Evolutionary conservation across 1,140 invertebrate species (phyloP).

Genomic region (Pseudomyrmex pallidus): DNA sequence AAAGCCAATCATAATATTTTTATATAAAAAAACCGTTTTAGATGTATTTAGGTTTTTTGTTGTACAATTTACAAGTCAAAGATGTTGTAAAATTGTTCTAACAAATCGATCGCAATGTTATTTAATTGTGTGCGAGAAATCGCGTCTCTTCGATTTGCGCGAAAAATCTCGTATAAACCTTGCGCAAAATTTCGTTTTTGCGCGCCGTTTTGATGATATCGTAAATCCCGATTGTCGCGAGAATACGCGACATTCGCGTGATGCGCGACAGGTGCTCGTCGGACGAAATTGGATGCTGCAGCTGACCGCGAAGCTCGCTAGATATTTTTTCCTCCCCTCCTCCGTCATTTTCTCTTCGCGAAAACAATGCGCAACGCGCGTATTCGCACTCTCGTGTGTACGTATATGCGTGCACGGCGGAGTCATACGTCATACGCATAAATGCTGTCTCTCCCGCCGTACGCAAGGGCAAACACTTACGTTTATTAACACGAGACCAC

Average conservation of each 20-base stretch:
- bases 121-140: constrained; percentile 4
- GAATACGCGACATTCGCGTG: neutral
- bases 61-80: too few relatives aligned
- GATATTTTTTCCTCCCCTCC: neutral
- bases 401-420: neutral
- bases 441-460: constrained; percentile 44
- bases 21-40: neutral
- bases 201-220: constrained; percentile 13
- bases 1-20: neutral
- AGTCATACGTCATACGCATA: constrained; percentile 35
- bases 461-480: constrained; percentile 61
- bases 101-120: constrained; percentile 24
- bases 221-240: neutral
- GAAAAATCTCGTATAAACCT: neutral
- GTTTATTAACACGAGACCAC: constrained; percentile 65
- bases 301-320: neutral
- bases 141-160: neutral
- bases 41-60: too few relatives aligned
- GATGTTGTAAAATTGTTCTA: neutral
- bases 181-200: constrained; percentile 31
- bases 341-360: constrained; percentile 7
- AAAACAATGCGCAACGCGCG: constrained; percentile 42
- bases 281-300: constrained; percentile 27
- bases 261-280: constrained; percentile 17
- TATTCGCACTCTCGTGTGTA: constrained; percentile 33